Conservation (phyloP, 2,888 invertebrate genomes). For the Cataglyphis altisquamis region DNA sequence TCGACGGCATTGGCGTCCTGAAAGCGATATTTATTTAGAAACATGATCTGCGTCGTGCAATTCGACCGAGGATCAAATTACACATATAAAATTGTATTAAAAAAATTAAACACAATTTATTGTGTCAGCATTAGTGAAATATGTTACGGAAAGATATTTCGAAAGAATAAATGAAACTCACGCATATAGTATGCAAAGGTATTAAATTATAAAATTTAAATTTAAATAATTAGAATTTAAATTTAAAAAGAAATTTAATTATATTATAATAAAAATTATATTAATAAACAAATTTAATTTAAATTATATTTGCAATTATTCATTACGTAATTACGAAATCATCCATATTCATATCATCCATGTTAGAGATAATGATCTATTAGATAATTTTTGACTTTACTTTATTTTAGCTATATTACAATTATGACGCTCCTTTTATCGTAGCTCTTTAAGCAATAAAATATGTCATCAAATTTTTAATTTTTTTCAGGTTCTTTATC, state of each 20-base stretch:
- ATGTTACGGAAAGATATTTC: not conserved
- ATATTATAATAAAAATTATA: too few relatives aligned
- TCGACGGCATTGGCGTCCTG: constrained; percentile 80
- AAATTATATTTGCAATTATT: too few relatives aligned
- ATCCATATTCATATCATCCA: not conserved
- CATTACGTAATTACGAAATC: not conserved
- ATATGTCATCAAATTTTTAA: not conserved
- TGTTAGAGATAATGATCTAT: too few relatives aligned
- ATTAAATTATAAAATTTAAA: too few relatives aligned
- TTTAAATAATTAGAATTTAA: too few relatives aligned
- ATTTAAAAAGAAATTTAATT: too few relatives aligned
- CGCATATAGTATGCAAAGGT: too few relatives aligned
- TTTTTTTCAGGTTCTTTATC: not conserved
- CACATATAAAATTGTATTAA: not conserved
- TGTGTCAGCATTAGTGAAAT: not conserved
- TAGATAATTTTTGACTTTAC: not conserved
- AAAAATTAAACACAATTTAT: not conserved
- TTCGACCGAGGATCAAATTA: not conserved
- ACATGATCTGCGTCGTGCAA: not conserved
- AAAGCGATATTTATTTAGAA: constrained; percentile 44
- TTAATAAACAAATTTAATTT: too few relatives aligned
- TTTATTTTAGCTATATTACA: not conserved
- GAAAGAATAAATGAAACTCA: not conserved
- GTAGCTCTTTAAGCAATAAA: not conserved
- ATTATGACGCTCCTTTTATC: not conserved